Conservation (phyloP, 2,113 vertebrate genomes). For the Nanorana parkeri region DNA sequence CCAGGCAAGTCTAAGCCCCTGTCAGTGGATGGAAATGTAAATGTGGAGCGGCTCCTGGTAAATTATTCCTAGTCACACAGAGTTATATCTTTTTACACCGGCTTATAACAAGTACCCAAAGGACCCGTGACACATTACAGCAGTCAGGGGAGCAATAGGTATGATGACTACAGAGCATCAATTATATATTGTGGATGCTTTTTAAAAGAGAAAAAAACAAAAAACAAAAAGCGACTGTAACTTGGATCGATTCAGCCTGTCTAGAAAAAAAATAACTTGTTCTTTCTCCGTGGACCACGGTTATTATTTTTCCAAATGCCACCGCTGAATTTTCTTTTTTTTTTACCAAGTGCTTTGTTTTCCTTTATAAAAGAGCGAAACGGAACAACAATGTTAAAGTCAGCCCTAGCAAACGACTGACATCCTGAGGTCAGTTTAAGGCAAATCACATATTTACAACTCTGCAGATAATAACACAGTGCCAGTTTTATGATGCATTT, state of each 20-base stretch:
- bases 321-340: no score
- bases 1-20: slow-evolving; percentile 14
- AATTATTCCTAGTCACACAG: slow-evolving; percentile 10
- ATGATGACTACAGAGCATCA: slow-evolving; percentile 20
- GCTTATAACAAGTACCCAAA: slow-evolving; percentile 32
- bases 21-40: slow-evolving; percentile 9
- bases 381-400: no score
- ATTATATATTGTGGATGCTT: slow-evolving; percentile 21
- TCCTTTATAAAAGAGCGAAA: no score
- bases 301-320: no score
- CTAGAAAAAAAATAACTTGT: background rate
- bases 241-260: background rate
- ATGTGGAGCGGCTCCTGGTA: background rate
- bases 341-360: no score
- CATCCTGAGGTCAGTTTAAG: no score
- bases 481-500: no score
- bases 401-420: no score
- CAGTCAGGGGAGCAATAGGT: slow-evolving; percentile 27
- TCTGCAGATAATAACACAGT: no score
- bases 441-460: no score
- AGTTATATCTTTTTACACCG: slow-evolving; percentile 28
- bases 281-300: background rate
- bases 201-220: slow-evolving; percentile 19
- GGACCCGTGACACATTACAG: slow-evolving; percentile 27
- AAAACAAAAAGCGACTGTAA: background rate